phyloP scores from a whole-genome alignment of 1,140 invertebrate species.

The Drosophila rhopaloa region DNA sequence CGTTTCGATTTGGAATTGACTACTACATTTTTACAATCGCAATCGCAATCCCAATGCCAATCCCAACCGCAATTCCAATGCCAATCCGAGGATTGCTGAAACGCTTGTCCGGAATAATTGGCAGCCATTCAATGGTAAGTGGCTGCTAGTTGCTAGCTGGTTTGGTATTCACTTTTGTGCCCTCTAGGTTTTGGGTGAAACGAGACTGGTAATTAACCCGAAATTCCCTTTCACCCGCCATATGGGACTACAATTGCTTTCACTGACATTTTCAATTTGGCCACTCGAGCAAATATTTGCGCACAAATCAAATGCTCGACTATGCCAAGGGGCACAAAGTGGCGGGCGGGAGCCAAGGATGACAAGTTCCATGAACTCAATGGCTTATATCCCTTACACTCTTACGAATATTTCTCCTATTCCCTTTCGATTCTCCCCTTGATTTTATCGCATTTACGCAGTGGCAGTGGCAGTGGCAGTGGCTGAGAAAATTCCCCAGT shows the following conservation, averaged over 20 bases:
- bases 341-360: slow-evolving; percentile 1
- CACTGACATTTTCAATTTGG: slow-evolving; percentile 40
- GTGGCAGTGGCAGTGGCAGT: slow-evolving; percentile 16
- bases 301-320: slow-evolving; percentile 45
- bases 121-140: slow-evolving; percentile 35
- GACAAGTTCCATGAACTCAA: slow-evolving; percentile 27
- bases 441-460: slow-evolving; percentile 76
- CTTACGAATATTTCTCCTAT: slow-evolving; percentile 27
- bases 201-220: slow-evolving; percentile 37
- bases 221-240: slow-evolving; percentile 18
- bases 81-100: slow-evolving; percentile 9
- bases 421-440: slow-evolving; percentile 64
- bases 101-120: slow-evolving; percentile 32
- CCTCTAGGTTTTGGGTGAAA: slow-evolving; percentile 3
- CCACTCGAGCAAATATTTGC: slow-evolving; percentile 39
- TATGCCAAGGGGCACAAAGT: not conserved
- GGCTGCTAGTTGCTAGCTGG: slow-evolving; percentile 13
- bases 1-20: no score
- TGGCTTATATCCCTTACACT: slow-evolving; percentile 7
- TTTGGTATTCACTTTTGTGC: slow-evolving; percentile 17
- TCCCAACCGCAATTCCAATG: slow-evolving; percentile 9
- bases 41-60: slow-evolving; percentile 1
- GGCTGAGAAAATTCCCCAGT: slow-evolving; percentile 35
- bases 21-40: slow-evolving; percentile 24
- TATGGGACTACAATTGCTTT: slow-evolving; percentile 32